A percentile compares a stretch with the other conserved stretches of the same genome.
phyloP scores from a whole-genome alignment of 2,797 vertebrate species.

The Schizothorax lantsangensis region DNA sequence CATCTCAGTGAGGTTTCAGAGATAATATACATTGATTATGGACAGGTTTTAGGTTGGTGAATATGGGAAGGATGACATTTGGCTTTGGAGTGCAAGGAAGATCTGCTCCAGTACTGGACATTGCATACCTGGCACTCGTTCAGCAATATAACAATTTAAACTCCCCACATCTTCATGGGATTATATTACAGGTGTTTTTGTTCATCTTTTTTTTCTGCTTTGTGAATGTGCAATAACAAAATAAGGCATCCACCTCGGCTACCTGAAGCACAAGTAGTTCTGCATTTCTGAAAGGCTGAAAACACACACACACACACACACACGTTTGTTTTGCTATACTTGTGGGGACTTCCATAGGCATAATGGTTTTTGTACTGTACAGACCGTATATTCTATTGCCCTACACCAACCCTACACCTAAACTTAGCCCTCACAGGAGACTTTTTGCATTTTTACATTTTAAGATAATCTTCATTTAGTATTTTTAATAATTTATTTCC shows the following conservation, averaged over 20 bases:
- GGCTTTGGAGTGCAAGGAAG: slow-evolving; percentile 62
- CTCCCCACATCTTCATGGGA: not conserved
- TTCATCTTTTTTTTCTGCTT: slow-evolving; percentile 14
- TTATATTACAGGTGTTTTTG: not conserved
- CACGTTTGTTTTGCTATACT: too few relatives aligned
- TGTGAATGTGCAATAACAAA: slow-evolving; percentile 47
- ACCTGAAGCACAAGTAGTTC: slow-evolving; percentile 49
- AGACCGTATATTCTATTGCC: too few relatives aligned
- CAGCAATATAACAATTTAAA: slow-evolving; percentile 9
- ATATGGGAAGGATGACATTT: slow-evolving; percentile 53
- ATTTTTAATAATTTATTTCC: too few relatives aligned
- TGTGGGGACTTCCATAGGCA: too few relatives aligned
- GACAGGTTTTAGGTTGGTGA: not conserved
- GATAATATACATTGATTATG: slow-evolving; percentile 10
- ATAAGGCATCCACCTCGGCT: slow-evolving; percentile 63
- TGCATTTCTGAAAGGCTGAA: slow-evolving; percentile 39
- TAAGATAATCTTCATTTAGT: too few relatives aligned
- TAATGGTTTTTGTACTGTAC: too few relatives aligned
- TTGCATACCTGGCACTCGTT: not conserved
- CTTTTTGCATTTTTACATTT: too few relatives aligned
- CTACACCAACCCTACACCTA: too few relatives aligned
- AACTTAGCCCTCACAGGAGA: too few relatives aligned
- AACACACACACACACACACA: slow-evolving; percentile 5
- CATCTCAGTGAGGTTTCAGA: slow-evolving; percentile 61
- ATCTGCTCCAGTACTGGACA: not conserved